These are phyloP conservation scores for Ostrea denselamellosa DNA, from an alignment of 1,140 invertebrate genomes.

Conservation along the genomic window DNA sequence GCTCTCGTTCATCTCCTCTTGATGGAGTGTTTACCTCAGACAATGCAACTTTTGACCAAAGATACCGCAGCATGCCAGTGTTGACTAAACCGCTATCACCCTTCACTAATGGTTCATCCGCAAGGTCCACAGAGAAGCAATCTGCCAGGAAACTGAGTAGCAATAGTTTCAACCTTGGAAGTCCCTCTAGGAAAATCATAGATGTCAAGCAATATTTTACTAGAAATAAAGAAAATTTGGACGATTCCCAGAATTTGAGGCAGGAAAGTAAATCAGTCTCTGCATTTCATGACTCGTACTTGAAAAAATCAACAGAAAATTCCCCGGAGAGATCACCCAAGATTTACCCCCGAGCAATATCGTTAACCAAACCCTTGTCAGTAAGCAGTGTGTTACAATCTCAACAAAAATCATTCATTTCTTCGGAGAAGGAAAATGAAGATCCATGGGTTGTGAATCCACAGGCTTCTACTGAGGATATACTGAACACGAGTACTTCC, in stretches of 20 bases:
- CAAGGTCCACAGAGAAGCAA: background rate
- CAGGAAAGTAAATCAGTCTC: constrained; percentile 55
- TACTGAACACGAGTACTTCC: background rate
- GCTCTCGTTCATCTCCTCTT: background rate
- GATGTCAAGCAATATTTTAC: constrained; percentile 45
- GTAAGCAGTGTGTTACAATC: constrained; percentile 29
- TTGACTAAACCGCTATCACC: constrained; percentile 39
- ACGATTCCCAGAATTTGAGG: constrained; percentile 15
- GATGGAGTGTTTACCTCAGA: background rate
- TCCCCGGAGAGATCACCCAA: constrained; percentile 26
- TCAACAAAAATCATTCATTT: background rate
- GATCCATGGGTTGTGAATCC: constrained; percentile 65
- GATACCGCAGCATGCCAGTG: constrained; percentile 53
- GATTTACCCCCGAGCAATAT: constrained; percentile 45
- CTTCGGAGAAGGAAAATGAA: constrained; percentile 46
- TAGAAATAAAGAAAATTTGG: constrained; percentile 39
- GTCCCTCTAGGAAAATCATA: constrained; percentile 41
- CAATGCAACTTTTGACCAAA: constrained; percentile 2
- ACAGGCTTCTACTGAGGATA: constrained; percentile 34
- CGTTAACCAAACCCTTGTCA: constrained; percentile 49
- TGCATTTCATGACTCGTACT: constrained; percentile 63
- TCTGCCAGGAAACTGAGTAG: constrained; percentile 1
- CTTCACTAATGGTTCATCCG: background rate
- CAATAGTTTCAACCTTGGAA: constrained; percentile 42
- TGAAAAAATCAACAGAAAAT: constrained; percentile 57